Evolutionary conservation across 2,797 vertebrate species (phyloP), one percentile per base, ranked within the genome.

Genomic region (Novumbra hubbsi): DNA sequence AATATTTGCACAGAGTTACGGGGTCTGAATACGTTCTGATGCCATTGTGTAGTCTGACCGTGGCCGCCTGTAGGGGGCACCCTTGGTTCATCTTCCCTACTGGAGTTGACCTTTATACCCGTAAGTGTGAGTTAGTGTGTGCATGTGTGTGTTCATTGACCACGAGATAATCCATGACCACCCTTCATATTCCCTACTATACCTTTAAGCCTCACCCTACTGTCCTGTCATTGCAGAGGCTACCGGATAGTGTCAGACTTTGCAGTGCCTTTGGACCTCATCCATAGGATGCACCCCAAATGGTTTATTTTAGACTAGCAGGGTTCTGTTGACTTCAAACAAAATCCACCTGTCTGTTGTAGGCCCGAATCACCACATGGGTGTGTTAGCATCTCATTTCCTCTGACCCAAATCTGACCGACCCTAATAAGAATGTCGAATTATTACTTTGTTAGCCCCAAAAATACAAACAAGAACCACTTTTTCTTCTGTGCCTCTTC

Each of bases 371-470:
- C 79, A 84, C 52, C 70, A 62, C 38, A 83, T 55, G 73, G 57
- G 74, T 81, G 74, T 73, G 78, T 84, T 78, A 68, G 78, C 79
- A 86, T 86, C 78, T 86, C 80, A 85, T 88, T 88, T 80, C 67
- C 45, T 64, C 12, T 4, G 71, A 80, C 49, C 32, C 76, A 79
- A 82, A 86, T 69, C 65, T 28, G 71, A 32, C 78, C 84, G 52
- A 24, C 49, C 78, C 60, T 76, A 71, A 76, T 77, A 77, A 76
- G 48, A 45, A 69, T 75, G 83, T 81, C 67, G 63, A 83, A 79
- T 78, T 27, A 72, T 62, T 65, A 70, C 74, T 32, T 34, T 72
- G 75, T 69, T 28, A 19, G 24, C 5, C 38, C 34, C 7, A 67
- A 45, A 27, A 55, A 73, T 16, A 62, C 74, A 74, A 27, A 24